Base-by-base conservation (phyloP, 2,888 invertebrate genomes). In the Cylindroiulus punctatus region DNA sequence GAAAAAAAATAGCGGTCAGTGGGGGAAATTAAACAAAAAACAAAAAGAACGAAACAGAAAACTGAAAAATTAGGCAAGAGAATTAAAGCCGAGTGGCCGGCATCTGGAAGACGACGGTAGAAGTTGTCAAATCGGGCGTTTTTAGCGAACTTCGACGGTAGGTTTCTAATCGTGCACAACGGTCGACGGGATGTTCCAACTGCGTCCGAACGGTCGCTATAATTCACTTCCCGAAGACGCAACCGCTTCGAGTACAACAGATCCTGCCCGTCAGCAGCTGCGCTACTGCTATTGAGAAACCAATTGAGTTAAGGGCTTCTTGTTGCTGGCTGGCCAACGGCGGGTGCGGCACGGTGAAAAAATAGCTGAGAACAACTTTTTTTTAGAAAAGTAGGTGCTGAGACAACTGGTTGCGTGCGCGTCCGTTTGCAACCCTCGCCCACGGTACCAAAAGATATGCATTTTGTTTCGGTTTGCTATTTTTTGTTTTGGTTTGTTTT, bases 301-400 rank as follows among this genome's bases (percentile, higher is more conserved):
- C n/a, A 22, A 22, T 32, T 40, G 85, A 84, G 40, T 30, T 44
- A 84, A 52, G 84, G 82, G 87, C 82, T 86, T 81, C 84, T 86
- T 81, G 40, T 26, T 40, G 81, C 30, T 19, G 81, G 30, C 32
- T 17, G 32, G 81, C 32, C 81, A 81, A 10, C 30, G 10, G 8
- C 19, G n/a, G 57, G 19, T n/a, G 57, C n/a, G 2, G 36, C n/a
- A 57, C 19, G 57, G 1, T 19, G 57, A 57, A 57, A n/a, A 57
- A 57, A 57, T 57, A 57, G 57, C 57, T 57, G 57, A 57, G 57
- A 57, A 57, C 57, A 57, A 57, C 57, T 57, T 57, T 57, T 57
- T 57, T 57, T n/a, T n/a, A 57, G n/a, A 57, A n/a, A n/a, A n/a
- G n/a, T n/a, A n/a, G n/a, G 57, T 57, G 57, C 57, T 19, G 57